A percentile compares a stretch with the other conserved stretches of the same genome.
These are phyloP conservation scores for Athripsodes cinereus DNA, from an alignment of 2,888 invertebrate genomes.

Conservation along the genomic window DNA sequence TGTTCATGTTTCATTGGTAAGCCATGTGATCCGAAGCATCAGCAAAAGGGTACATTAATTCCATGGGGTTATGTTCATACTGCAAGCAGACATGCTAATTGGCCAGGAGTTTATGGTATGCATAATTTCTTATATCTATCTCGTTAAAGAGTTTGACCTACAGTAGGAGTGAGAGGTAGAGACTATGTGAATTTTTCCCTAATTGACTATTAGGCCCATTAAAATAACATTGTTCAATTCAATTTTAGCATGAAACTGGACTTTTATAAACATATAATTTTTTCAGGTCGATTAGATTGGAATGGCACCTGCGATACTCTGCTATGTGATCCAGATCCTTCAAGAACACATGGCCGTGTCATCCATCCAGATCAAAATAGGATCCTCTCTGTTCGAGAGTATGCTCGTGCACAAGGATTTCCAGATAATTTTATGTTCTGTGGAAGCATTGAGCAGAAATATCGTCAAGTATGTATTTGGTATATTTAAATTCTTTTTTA, in stretches of 20 bases:
- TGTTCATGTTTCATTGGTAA: conserved; percentile 42
- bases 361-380: conserved; percentile 47
- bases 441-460: conserved; percentile 42
- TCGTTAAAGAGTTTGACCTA: no score
- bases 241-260: no score
- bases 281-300: conserved; percentile 43
- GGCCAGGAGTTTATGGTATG: conserved; percentile 45
- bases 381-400: conserved; percentile 50
- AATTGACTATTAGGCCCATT: no score
- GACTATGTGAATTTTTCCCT: no score
- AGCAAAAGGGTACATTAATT: conserved; percentile 48
- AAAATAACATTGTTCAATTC: no score
- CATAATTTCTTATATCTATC: no score
- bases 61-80: conserved; percentile 54
- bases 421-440: conserved; percentile 47
- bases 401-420: conserved; percentile 53
- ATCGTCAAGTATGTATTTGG: conserved; percentile 32
- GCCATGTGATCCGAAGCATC: conserved; percentile 39
- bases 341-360: conserved; percentile 46
- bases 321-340: conserved; percentile 47
- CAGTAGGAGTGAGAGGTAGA: no score
- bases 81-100: conserved; percentile 48
- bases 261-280: no score
- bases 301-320: conserved; percentile 50
- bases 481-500: not conserved